A percentile compares a stretch with the other conserved stretches of the same genome.
Conservation (phyloP, 2,888 invertebrate species). For the Apodemia duryi region DNA sequence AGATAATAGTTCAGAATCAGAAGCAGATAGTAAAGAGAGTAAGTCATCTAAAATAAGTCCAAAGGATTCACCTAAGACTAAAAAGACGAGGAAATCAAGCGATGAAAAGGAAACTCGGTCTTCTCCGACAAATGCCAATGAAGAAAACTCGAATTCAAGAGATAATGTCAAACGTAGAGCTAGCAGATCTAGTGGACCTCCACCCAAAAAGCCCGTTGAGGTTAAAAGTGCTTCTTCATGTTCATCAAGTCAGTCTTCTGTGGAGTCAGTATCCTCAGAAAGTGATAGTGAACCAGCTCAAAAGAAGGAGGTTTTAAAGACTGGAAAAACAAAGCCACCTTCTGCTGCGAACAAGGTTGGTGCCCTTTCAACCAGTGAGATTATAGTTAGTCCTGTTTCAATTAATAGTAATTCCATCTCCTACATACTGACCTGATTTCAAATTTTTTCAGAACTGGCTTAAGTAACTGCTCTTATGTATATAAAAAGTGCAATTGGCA, state of each 20-base stretch:
- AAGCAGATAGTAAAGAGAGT: constrained; percentile 56
- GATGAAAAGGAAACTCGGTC: constrained; percentile 54
- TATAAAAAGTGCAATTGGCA: too few species aligned
- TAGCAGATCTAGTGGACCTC: constrained; percentile 58
- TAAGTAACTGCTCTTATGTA: too few species aligned
- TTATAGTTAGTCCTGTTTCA: not conserved
- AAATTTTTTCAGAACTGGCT: too few species aligned
- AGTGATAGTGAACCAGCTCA: constrained; percentile 60
- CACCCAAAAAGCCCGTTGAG: constrained; percentile 61
- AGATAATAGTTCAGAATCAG: constrained; percentile 80
- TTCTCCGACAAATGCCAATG: constrained; percentile 45
- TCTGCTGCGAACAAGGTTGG: constrained; percentile 47
- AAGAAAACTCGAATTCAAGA: constrained; percentile 51
- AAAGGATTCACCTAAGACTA: constrained; percentile 52
- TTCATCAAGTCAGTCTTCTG: constrained; percentile 67
- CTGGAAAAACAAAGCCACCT: constrained; percentile 60
- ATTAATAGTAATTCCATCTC: not conserved
- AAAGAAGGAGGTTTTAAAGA: constrained; percentile 55
- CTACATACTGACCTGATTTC: too few species aligned
- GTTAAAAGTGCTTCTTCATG: constrained; percentile 67
- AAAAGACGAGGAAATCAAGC: constrained; percentile 58
- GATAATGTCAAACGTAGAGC: constrained; percentile 59
- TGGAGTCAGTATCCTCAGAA: constrained; percentile 66
- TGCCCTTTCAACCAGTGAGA: not conserved
- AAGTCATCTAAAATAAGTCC: constrained; percentile 48